Evolutionary conservation across 2,113 vertebrate species (phyloP).

Genomic region (Empidonax traillii): DNA sequence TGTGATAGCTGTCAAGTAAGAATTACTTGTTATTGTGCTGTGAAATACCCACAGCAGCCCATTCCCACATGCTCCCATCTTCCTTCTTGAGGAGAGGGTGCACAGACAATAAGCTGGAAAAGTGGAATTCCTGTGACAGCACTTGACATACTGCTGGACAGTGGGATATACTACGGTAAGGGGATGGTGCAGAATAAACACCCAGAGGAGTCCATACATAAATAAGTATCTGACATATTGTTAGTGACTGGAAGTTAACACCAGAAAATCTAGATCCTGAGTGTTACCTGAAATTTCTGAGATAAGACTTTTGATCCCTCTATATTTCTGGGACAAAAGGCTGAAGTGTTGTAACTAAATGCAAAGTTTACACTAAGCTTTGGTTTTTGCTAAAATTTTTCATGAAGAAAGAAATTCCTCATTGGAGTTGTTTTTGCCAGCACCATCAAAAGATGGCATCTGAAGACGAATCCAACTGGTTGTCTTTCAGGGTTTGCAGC

Average conservation of each 20-base stretch:
- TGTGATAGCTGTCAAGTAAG: background rate
- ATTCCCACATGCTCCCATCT: background rate
- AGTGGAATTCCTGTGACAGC: background rate
- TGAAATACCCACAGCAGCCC: background rate
- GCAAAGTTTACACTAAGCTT: background rate
- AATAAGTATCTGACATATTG: background rate
- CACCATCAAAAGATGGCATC: background rate
- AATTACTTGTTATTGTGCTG: background rate
- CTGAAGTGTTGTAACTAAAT: background rate
- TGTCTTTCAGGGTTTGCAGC: conserved; percentile 25
- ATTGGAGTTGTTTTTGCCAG: background rate
- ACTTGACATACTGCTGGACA: background rate
- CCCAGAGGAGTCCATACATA: background rate
- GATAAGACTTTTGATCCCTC: background rate
- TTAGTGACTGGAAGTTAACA: background rate
- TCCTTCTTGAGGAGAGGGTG: background rate
- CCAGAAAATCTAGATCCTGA: background rate
- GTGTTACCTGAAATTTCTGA: background rate
- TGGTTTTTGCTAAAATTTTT: background rate
- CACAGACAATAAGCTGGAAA: background rate
- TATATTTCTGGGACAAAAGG: background rate
- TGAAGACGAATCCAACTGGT: conserved; percentile 10
- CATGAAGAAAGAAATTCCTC: background rate
- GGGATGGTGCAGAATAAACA: background rate
- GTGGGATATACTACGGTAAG: background rate